Conservation (phyloP, 2,888 invertebrate species). For the Oligia fasciuncula region DNA sequence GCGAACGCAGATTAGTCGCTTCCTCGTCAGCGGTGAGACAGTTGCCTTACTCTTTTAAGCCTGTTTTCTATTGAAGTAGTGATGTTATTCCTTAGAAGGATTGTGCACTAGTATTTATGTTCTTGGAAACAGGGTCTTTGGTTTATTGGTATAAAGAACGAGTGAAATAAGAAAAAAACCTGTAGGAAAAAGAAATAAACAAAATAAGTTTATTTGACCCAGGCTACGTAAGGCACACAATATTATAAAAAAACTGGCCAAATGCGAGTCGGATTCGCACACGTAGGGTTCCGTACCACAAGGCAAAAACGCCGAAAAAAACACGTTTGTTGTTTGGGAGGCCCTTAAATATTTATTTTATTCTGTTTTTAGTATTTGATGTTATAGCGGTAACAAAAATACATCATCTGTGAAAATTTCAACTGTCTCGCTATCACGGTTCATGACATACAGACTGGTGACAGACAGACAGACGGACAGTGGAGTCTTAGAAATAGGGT, state of each 20-base stretch:
- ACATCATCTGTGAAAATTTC: too few species aligned
- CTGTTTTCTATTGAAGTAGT: constrained; percentile 7
- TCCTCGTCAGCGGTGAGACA: not conserved
- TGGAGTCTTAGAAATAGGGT: too few species aligned
- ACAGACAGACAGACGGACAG: too few species aligned
- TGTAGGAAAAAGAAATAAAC: not conserved
- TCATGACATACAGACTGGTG: too few species aligned
- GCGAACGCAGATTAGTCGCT: not conserved
- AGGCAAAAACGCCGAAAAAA: too few species aligned
- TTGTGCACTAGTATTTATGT: constrained; percentile 14
- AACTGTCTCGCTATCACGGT: too few species aligned
- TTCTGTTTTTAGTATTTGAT: too few species aligned
- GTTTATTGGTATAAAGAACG: constrained; percentile 3
- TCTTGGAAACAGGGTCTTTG: not conserved
- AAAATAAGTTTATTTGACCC: not conserved
- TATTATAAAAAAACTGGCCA: not conserved
- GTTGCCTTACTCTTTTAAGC: constrained; percentile 1
- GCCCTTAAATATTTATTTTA: too few species aligned
- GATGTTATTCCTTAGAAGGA: constrained; percentile 16
- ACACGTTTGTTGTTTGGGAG: too few species aligned
- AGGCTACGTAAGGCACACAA: not conserved
- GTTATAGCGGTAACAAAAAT: too few species aligned
- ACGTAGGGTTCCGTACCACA: too few species aligned
- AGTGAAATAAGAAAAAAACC: not conserved
- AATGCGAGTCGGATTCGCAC: too few species aligned